A percentile compares a stretch with the other conserved stretches of the same genome.
These are phyloP conservation scores for Anolis carolinensis DNA, from an alignment of 2,113 vertebrate species.

Conservation along the genomic window DNA sequence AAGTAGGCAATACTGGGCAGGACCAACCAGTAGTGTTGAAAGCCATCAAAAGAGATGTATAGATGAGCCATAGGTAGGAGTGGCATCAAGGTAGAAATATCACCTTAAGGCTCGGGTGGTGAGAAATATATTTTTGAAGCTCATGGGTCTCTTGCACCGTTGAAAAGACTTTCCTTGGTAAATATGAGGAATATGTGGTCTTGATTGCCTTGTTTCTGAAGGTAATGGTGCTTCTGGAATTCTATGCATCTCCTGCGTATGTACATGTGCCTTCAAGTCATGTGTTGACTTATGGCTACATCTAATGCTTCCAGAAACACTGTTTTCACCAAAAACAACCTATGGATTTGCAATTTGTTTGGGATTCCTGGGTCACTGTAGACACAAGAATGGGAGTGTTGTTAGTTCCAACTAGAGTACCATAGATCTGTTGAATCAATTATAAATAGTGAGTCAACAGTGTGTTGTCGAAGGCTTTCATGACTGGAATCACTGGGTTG, in stretches of 20 bases:
- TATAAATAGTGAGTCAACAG: too few relatives aligned
- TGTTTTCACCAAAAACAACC: background rate
- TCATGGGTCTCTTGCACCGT: too few relatives aligned
- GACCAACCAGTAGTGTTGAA: too few relatives aligned
- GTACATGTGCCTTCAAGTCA: background rate
- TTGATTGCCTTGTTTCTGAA: background rate
- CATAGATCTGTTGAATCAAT: too few relatives aligned
- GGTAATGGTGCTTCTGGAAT: background rate
- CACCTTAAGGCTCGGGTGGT: too few relatives aligned
- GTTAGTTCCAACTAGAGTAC: too few relatives aligned
- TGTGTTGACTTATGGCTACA: too few relatives aligned
- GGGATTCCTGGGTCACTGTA: background rate
- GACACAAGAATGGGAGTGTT: too few relatives aligned
- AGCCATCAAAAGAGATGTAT: too few relatives aligned
- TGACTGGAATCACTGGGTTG: too few relatives aligned
- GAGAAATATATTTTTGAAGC: background rate
- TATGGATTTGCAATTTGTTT: background rate
- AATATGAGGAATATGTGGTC: background rate
- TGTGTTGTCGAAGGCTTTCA: too few relatives aligned
- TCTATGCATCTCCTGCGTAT: background rate
- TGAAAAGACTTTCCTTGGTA: background rate
- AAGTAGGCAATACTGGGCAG: background rate
- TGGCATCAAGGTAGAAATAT: too few relatives aligned
- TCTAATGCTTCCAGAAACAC: background rate
- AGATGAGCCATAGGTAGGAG: background rate